phyloP scores from a whole-genome alignment of 2,888 invertebrate species.

The Phania funesta region DNA sequence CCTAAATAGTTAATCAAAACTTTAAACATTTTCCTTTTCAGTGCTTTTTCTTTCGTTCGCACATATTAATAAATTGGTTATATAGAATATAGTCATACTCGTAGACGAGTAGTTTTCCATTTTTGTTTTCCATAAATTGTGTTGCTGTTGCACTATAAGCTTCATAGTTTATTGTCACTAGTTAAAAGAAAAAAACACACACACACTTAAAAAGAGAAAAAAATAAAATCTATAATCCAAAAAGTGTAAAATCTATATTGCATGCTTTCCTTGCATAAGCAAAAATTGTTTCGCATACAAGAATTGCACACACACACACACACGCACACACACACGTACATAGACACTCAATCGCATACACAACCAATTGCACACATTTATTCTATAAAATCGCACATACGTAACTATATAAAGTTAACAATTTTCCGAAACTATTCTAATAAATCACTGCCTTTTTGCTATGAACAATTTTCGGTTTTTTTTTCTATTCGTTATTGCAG shows the following conservation, averaged over 20 bases:
- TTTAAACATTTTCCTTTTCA: constrained; percentile 12
- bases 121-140: constrained; percentile 58
- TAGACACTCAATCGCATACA: not conserved
- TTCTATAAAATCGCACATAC: not conserved
- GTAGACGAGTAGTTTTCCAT: not conserved
- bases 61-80: constrained; percentile 49
- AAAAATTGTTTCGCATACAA: constrained; percentile 48
- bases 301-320: constrained; percentile 5
- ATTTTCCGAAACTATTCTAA: constrained; percentile 68
- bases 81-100: constrained; percentile 34
- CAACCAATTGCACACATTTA: not conserved
- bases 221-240: constrained; percentile 52
- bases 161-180: constrained; percentile 50
- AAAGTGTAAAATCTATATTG: constrained; percentile 53
- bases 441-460: constrained; percentile 65
- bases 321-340: not conserved
- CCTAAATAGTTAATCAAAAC: constrained; percentile 45
- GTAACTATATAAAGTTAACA: constrained; percentile 45
- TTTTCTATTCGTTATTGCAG: constrained; percentile 37
- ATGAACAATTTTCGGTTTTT: constrained; percentile 24
- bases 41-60: not conserved
- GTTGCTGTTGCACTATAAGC: constrained; percentile 40
- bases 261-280: constrained; percentile 46
- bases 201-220: not conserved
- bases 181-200: not conserved